Conservation (phyloP, 1,140 invertebrate genomes). For the Drosophila sproati region DNA sequence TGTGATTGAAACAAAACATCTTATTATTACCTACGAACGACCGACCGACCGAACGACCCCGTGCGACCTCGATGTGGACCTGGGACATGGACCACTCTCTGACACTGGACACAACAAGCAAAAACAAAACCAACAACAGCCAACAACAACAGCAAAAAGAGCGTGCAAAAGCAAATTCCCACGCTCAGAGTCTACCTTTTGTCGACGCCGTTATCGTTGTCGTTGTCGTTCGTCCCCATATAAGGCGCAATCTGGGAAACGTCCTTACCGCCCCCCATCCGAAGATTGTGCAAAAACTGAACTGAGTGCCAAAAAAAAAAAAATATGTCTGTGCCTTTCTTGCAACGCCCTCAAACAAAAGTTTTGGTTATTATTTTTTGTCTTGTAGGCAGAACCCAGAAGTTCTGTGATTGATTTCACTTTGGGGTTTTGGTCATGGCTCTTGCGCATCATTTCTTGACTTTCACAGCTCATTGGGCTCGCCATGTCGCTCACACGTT, state of each 20-base stretch:
- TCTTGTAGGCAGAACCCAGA: conserved; percentile 19
- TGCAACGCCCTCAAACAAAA: conserved; percentile 32
- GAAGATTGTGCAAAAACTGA: conserved; percentile 49
- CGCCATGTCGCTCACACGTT: conserved; percentile 63
- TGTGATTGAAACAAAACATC: conserved; percentile 83
- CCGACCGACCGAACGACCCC: conserved; percentile 67
- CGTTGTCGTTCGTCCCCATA: conserved; percentile 48
- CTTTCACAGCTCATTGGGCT: conserved; percentile 78
- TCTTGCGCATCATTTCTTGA: conserved; percentile 65
- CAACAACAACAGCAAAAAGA: conserved; percentile 45
- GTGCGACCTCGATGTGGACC: conserved; percentile 71
- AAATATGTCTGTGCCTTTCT: conserved; percentile 50
- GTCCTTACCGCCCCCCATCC: conserved; percentile 55
- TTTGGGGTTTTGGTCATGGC: conserved; percentile 43
- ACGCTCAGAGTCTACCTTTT: conserved; percentile 72
- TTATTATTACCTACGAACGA: conserved; percentile 76
- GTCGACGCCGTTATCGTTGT: conserved; percentile 49
- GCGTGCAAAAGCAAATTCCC: conserved; percentile 75
- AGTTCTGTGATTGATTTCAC: conserved; percentile 76
- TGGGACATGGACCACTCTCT: conserved; percentile 22
- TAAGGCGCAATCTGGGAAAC: conserved; percentile 69
- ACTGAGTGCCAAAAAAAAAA: conserved; percentile 42
- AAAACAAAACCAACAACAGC: conserved; percentile 11
- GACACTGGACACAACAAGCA: conserved; percentile 12
- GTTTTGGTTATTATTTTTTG: conserved; percentile 12